A percentile compares a stretch with the other conserved stretches of the same genome.
phyloP scores from a whole-genome alignment of 2,888 invertebrate species.

The Melanostoma mellinum region DNA sequence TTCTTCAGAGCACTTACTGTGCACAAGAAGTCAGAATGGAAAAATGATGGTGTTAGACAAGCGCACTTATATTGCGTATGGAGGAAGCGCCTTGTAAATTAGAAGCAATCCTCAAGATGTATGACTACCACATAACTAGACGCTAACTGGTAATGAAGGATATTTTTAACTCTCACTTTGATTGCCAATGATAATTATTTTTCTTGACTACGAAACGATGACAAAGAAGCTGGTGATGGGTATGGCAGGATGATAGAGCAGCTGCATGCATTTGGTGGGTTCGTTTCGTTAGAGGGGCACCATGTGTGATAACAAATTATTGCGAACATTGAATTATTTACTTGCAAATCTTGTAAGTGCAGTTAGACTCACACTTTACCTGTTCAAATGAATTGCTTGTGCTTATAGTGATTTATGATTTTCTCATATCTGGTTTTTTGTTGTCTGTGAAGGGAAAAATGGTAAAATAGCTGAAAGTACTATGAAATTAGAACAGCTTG shows the following conservation, averaged over 20 bases:
- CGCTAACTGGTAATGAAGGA: conserved; percentile 42
- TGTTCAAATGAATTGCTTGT: conserved; percentile 39
- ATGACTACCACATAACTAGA: conserved; percentile 43
- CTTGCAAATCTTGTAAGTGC: not conserved
- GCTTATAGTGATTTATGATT: conserved; percentile 37
- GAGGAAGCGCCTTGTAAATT: conserved; percentile 38
- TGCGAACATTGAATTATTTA: not conserved
- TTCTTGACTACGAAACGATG: conserved; percentile 9
- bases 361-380: conserved; percentile 14
- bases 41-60: not conserved
- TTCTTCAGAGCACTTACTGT: too few relatives aligned
- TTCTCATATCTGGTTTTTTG: too few relatives aligned
- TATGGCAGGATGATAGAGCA: conserved; percentile 13
- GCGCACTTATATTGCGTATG: conserved; percentile 21
- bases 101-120: conserved; percentile 40
- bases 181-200: conserved; percentile 32
- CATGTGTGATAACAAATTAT: not conserved
- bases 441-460: too few relatives aligned
- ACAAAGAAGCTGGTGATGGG: not conserved
- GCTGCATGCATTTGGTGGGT: not conserved
- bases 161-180: conserved; percentile 61
- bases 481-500: too few relatives aligned
- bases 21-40: too few relatives aligned
- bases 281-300: conserved; percentile 8
- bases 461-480: too few relatives aligned